Evolutionary conservation across 1,140 invertebrate genomes (phyloP), one percentile per base, ranked within the genome.

Genomic region (Ips typographus): DNA sequence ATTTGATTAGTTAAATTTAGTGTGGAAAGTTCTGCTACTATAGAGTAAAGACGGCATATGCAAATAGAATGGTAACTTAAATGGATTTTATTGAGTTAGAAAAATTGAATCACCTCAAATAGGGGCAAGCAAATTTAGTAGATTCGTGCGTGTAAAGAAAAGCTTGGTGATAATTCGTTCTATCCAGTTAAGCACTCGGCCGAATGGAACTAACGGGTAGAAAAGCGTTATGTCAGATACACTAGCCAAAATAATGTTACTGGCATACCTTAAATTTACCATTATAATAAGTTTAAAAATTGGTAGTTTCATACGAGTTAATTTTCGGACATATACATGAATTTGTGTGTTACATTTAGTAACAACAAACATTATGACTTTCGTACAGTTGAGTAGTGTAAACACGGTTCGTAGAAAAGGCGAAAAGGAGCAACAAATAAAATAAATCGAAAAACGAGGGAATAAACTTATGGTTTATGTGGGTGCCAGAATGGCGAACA

Each of bases 181-280:
- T 78, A 78, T 75, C 75, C 75, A 78, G 77, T 78, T 78, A 78
- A 72, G 77, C 75, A 77, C 72, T 73, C 76, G 75, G 74, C 75
- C 72, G 73, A 72, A 71, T 71, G 77, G 77, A 78, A 78, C 76
- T 77, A 78, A 78, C 68, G 71, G 65, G 71, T 69, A 68, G 62
- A 65, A 61, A 65, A 72, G 43, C 40, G 4, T 41, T 59, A 40
- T 8, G 42, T 22, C 38, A 22, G 41, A 66, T 69, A 55, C 65
- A 70, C 75, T 77, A 74, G 74, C 74, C 73, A 76, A 76, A 78
- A 75, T 22, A 22, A 22, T 22, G 22, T 22, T 22, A 22, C 22
- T 22, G 22, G 56, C 56, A 7, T 37, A 38, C 40, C 37, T 43
- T 3, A 36, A 43, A 47, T 44, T 44, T 3, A 6, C 2, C 22